Conservation (phyloP, 2,888 invertebrate genomes). For the Pachydiplax longipennis region DNA sequence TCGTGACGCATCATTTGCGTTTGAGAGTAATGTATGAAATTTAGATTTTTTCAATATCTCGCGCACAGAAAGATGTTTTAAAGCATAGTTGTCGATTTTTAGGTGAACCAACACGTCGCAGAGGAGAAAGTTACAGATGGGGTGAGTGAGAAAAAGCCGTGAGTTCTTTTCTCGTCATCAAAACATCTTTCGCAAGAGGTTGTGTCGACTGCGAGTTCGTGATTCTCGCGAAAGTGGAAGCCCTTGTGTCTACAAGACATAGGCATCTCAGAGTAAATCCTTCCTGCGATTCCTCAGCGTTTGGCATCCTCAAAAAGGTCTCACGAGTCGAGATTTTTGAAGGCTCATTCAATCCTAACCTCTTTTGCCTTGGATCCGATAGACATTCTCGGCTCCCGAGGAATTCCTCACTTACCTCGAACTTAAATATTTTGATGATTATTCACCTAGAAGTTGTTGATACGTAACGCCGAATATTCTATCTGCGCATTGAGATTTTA, state of each 20-base stretch:
- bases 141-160: neutral
- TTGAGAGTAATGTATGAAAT: too few species aligned
- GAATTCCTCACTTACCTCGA: too few species aligned
- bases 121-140: neutral
- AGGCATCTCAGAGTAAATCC: neutral
- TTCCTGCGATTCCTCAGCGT: neutral
- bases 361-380: neutral
- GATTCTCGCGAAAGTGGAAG: neutral
- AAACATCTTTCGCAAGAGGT: neutral
- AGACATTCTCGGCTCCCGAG: neutral
- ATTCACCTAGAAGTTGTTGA: too few species aligned
- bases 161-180: neutral
- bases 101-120: too few species aligned
- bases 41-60: too few species aligned
- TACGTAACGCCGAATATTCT: too few species aligned
- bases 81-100: too few species aligned
- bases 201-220: neutral
- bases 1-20: too few species aligned
- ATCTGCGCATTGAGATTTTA: too few species aligned
- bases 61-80: too few species aligned
- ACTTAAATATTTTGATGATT: too few species aligned
- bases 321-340: neutral
- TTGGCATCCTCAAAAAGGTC: neutral
- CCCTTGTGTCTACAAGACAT: neutral
- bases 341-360: neutral